Base-by-base conservation (phyloP, 2,797 vertebrate genomes). In the Neopelma chrysocephalum region DNA sequence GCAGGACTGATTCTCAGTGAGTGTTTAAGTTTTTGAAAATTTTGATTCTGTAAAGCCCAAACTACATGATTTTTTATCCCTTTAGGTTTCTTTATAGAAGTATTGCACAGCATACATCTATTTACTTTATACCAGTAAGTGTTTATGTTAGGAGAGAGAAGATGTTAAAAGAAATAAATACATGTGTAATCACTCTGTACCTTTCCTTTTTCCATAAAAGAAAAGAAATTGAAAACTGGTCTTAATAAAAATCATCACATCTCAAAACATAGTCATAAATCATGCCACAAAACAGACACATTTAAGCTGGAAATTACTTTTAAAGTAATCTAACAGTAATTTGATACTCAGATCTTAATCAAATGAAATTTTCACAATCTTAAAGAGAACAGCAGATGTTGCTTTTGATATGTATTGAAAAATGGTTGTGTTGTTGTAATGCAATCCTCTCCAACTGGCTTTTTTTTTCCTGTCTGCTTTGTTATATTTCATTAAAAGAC, bases 311-410 rank as follows among this genome's bases (percentile, higher is more conserved):
- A 96, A 94, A 96, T 95, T 96, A 90, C 71, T 91, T 93, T 92
- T 73, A 84, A 96, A 96, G 83, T 90, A 19, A 93, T 95, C 85
- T 94, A 85, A 95, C 97, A 96, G 68, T 80, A 92, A 95, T 96
- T 97, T 96, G 64, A 57, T 58, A 83, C 18, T 58, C 25, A 65
- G 54, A 90, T 93, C 69, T 96, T 97, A 96, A 95, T 95, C 89
- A 97, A 94, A 78, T 71, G 5, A 93, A 95, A 70, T 93, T 83
- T 94, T 96, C 56, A 89, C 68, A 87, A 25, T 26, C 20, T 75
- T 95, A 82, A 93, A 87, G 65, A 94, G 34, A 94, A 70, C 38
- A 95, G 64, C 81, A 97, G 91, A 81, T 94, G 65, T 84, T 97
- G 20, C 12, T 85, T 96, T 95, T 73, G 91, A 95, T 87, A 87